Evolutionary conservation across 2,797 vertebrate genomes (phyloP).

Genomic region (Enteromius afrohamiltoni): DNA sequence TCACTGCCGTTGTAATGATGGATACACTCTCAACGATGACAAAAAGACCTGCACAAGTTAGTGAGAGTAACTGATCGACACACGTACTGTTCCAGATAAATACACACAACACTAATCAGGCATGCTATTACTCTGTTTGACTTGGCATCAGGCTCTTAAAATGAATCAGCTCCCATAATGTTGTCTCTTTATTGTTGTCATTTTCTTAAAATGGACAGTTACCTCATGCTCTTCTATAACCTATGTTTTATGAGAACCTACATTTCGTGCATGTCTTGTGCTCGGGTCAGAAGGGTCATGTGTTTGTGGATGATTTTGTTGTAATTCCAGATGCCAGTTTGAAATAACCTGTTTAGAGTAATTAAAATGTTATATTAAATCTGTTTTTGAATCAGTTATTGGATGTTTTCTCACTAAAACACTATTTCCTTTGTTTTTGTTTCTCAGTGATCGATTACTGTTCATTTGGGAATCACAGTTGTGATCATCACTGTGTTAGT

Average conservation of each 20-base stretch:
- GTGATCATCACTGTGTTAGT: conserved; percentile 83
- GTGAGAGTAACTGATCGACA: conserved; percentile 45
- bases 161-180: neutral
- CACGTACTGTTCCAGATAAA: neutral
- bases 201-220: neutral
- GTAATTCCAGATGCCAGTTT: neutral
- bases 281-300: neutral
- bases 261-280: neutral
- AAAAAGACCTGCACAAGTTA: conserved; percentile 82
- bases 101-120: neutral
- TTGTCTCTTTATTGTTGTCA: neutral
- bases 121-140: neutral
- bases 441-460: conserved; percentile 78
- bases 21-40: conserved; percentile 80
- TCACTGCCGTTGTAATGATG: conserved; percentile 79
- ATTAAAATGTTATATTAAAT: neutral
- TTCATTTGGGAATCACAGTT: conserved; percentile 75
- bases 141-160: conserved; percentile 67
- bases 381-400: neutral
- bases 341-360: neutral
- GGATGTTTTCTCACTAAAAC: neutral
- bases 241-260: neutral
- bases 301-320: neutral
- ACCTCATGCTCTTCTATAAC: neutral
- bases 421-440: conserved; percentile 16